Percentiles rank a stretch among this genome's conserved stretches.
These are phyloP conservation scores for Leucoraja erinaceus DNA, from an alignment of 2,113 vertebrate species.

Conservation along the genomic window DNA sequence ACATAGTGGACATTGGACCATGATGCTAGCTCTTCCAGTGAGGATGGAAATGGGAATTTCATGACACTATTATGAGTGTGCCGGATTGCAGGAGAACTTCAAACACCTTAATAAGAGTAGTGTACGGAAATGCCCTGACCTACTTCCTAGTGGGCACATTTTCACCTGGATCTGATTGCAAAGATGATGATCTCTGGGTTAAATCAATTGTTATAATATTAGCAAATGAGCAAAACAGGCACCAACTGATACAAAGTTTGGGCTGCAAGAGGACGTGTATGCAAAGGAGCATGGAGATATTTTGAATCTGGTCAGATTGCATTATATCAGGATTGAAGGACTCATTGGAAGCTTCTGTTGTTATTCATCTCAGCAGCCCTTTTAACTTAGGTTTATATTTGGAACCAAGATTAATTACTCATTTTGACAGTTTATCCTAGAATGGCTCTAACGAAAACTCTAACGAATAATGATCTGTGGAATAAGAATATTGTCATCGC, in stretches of 20 bases:
- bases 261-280: neutral
- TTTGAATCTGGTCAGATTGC: neutral
- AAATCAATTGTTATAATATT: too few relatives aligned
- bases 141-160: too few relatives aligned
- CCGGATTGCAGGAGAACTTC: too few relatives aligned
- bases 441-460: neutral
- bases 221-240: too few relatives aligned
- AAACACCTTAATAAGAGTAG: too few relatives aligned
- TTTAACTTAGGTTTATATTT: neutral
- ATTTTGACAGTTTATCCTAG: neutral
- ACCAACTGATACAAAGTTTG: neutral
- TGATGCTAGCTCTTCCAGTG: too few relatives aligned
- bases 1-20: too few relatives aligned
- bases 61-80: too few relatives aligned
- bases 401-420: neutral
- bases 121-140: too few relatives aligned
- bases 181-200: too few relatives aligned
- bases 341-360: neutral
- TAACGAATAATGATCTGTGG: neutral
- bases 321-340: neutral
- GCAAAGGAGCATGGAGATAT: neutral
- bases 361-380: neutral
- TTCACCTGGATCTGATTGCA: too few relatives aligned
- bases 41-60: too few relatives aligned
- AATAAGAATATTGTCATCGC: neutral